These are phyloP conservation scores for Tigriopus japonicus DNA, from an alignment of 1,140 invertebrate species.

Conservation along the genomic window DNA sequence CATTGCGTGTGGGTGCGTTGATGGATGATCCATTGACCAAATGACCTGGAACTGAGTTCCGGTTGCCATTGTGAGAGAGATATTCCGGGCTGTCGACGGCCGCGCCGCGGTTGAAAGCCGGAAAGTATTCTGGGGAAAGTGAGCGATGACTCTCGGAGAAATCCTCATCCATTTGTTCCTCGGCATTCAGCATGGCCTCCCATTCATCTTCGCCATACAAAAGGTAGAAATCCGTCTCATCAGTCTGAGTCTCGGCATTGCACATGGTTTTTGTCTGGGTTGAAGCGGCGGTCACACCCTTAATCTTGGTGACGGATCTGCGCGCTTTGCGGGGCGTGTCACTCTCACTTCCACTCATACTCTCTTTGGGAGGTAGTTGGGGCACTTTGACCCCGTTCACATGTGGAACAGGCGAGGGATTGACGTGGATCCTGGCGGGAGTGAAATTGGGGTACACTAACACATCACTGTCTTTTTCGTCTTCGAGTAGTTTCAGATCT, in stretches of 20 bases:
- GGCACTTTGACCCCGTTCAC: neutral
- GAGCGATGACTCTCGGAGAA: neutral
- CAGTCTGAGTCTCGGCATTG: slow-evolving; percentile 12
- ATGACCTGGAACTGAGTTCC: neutral
- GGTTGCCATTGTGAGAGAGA: neutral
- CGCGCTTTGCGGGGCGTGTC: too few relatives aligned
- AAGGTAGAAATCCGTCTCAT: slow-evolving; percentile 8
- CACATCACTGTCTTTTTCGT: neutral
- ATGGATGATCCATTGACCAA: neutral
- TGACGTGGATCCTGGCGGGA: too few relatives aligned
- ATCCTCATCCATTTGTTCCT: neutral
- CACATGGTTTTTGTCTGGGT: slow-evolving; percentile 1
- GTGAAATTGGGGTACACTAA: too few relatives aligned
- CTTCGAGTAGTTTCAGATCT: neutral
- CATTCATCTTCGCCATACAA: neutral
- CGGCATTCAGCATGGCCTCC: neutral
- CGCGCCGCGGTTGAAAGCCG: neutral
- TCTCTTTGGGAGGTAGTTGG: neutral
- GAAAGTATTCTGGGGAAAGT: neutral
- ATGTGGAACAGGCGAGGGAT: too few relatives aligned
- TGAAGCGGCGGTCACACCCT: neutral
- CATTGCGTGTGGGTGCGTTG: too few relatives aligned
- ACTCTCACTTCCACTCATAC: neutral
- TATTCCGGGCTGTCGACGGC: too few relatives aligned
- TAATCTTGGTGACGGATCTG: too few relatives aligned